A percentile compares a stretch with the other conserved stretches of the same genome.
Conservation (phyloP, 2,888 invertebrate genomes). For the Altica lythri region DNA sequence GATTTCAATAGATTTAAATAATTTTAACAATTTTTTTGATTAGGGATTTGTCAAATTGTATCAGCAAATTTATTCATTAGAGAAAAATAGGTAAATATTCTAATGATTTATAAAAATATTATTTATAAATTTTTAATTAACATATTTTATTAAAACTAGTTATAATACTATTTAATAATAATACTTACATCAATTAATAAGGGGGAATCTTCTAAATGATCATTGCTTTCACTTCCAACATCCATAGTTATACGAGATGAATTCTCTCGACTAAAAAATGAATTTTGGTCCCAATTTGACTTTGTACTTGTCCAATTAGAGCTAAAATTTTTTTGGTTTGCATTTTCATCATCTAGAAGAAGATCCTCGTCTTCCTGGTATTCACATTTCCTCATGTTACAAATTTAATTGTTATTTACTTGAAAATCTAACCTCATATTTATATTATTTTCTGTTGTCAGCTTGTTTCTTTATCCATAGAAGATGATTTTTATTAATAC, state of each 20-base stretch:
- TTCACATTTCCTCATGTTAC: constrained; percentile 30
- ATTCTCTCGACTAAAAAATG: constrained; percentile 18
- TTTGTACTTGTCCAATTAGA: constrained; percentile 25
- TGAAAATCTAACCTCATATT: constrained; percentile 1
- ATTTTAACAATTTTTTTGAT: no score
- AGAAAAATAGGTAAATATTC: no score
- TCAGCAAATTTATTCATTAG: no score
- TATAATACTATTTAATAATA: background rate
- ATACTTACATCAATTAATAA: constrained; percentile 51
- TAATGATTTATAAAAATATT: no score
- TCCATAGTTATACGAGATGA: constrained; percentile 25
- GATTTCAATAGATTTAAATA: no score
- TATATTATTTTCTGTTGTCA: no score
- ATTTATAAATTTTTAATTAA: no score
- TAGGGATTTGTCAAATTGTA: no score
- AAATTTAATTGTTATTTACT: background rate
- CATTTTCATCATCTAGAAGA: constrained; percentile 53
- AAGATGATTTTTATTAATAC: no score
- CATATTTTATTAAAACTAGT: no score
- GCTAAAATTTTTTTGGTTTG: constrained; percentile 34
- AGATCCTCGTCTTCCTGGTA: constrained; percentile 48
- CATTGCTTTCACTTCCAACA: constrained; percentile 42
- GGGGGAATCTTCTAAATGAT: constrained; percentile 53
- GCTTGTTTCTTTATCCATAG: no score
- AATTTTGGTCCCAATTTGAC: constrained; percentile 23